Evolutionary conservation across 2,888 invertebrate genomes (phyloP).

Genomic region (Allophyes oxyacanthae): DNA sequence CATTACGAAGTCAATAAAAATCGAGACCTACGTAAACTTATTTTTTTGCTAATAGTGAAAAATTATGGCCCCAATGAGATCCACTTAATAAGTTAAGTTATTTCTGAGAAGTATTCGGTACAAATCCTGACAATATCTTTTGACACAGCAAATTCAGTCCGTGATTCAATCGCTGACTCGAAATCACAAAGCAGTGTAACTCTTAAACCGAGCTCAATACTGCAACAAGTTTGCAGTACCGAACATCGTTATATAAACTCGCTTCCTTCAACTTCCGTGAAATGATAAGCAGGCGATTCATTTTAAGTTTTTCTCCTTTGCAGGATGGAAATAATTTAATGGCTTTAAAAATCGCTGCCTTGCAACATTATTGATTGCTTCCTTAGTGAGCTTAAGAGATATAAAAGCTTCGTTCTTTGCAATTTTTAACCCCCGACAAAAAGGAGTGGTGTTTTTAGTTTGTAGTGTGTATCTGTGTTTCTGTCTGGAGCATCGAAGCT

Average conservation of each 20-base stretch:
- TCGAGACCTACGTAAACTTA: too few relatives aligned
- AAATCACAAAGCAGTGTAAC: conserved; percentile 25
- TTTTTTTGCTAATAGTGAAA: too few relatives aligned
- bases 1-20: too few relatives aligned
- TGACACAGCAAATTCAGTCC: neutral
- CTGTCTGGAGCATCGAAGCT: too few relatives aligned
- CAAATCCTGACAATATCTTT: too few relatives aligned
- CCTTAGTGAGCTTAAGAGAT: conserved; percentile 6
- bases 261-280: conserved; percentile 19
- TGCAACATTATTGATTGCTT: conserved; percentile 32
- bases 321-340: conserved; percentile 43
- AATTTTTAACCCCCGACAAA: too few relatives aligned
- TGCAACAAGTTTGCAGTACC: conserved; percentile 43
- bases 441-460: too few relatives aligned
- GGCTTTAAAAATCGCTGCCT: conserved; percentile 28
- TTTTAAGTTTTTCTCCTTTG: conserved; percentile 36
- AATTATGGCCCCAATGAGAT: too few relatives aligned
- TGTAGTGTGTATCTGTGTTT: too few relatives aligned
- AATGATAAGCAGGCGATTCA: conserved; percentile 42
- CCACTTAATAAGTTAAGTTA: too few relatives aligned
- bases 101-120: too few relatives aligned
- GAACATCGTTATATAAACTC: conserved; percentile 28
- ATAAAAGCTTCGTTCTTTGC: conserved; percentile 21
- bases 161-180: neutral
- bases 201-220: conserved; percentile 30